Percentiles rank a stretch among this genome's conserved stretches.
phyloP scores from a whole-genome alignment of 2,113 vertebrate species.

The Poeciliopsis turrubarensis region DNA sequence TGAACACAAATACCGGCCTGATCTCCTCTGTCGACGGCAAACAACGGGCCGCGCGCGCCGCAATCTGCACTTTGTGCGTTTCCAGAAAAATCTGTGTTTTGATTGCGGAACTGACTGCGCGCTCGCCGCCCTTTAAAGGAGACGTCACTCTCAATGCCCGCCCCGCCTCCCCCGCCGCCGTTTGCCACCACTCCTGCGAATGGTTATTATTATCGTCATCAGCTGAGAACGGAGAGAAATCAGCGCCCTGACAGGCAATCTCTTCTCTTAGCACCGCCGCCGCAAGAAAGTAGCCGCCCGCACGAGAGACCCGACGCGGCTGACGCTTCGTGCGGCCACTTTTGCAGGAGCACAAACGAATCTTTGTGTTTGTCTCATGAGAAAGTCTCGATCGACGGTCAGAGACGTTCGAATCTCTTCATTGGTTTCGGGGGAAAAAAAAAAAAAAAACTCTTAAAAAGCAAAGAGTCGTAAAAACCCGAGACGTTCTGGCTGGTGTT shows the following conservation, averaged over 20 bases:
- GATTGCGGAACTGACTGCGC: conserved; percentile 78
- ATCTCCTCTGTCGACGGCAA: conserved; percentile 66
- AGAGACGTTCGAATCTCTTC: background rate
- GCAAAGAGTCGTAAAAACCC: background rate
- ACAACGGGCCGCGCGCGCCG: conserved; percentile 72
- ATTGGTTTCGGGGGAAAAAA: too few species aligned
- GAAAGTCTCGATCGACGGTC: background rate
- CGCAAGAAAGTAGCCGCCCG: conserved; percentile 51
- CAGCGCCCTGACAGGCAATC: conserved; percentile 79
- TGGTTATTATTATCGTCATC: conserved; percentile 79
- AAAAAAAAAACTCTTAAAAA: background rate
- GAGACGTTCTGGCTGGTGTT: background rate
- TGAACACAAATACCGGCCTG: conserved; percentile 73
- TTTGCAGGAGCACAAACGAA: too few species aligned
- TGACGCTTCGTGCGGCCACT: too few species aligned
- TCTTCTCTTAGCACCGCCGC: conserved; percentile 60
- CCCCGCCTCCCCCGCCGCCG: conserved; percentile 39
- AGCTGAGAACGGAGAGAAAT: conserved; percentile 72
- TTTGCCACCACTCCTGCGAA: conserved; percentile 74
- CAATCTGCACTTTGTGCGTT: conserved; percentile 43
- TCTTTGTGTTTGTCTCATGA: too few species aligned
- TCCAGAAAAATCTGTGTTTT: conserved; percentile 76
- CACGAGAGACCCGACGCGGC: background rate
- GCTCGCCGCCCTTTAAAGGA: conserved; percentile 71
- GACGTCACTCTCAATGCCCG: conserved; percentile 12